Evolutionary conservation across 2,797 vertebrate species (phyloP), one percentile per base, ranked within the genome.

Genomic region (Danio jaintianensis): DNA sequence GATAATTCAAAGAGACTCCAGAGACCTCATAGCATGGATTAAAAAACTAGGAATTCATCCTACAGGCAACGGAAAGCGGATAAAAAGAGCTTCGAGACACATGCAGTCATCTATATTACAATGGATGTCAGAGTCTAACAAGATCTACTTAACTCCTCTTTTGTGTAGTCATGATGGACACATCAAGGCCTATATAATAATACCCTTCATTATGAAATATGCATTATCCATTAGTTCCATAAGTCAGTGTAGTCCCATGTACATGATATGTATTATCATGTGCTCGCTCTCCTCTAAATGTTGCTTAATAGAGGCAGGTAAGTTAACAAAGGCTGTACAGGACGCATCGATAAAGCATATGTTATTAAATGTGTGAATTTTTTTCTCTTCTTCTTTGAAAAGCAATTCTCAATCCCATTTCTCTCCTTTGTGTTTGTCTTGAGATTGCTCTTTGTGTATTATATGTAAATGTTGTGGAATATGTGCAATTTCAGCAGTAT

Each of bases 1-100:
- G 50, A 43, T 73, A 80, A 80, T 80, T 75, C 70, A 80, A 75
- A 66, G 69, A 56, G 79, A 71, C 67, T 62, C 47, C 12, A 71
- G 56, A 71, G 45, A 71, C 67, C 38, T 71, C 47, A 71, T 42
- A 63, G 47, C 47, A 13, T 63, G 15, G 43, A 62, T 43, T 45
- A 45, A 71, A 47, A 79, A 40, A 45, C 15, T 47, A 75, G 61
- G 12, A 38, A 80, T 73, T 15, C 61, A 66, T 73, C 47, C 61
- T 53, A 29, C 47, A 79, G 76, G 77, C 70, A 67, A 71, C 20
- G 36, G 47, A 79, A 71, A 53, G 45, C 36, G n/a, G 47, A 79
- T 71, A n/a, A 78, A 79, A 50, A 6, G 47, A 68, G 64, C 43
- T 69, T 18, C 5, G 15, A 59, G 58, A 50, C 18, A 63, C 62